These are phyloP conservation scores for Dyspetes luteomarginatus DNA, from an alignment of 2,888 invertebrate genomes.

Conservation along the genomic window DNA sequence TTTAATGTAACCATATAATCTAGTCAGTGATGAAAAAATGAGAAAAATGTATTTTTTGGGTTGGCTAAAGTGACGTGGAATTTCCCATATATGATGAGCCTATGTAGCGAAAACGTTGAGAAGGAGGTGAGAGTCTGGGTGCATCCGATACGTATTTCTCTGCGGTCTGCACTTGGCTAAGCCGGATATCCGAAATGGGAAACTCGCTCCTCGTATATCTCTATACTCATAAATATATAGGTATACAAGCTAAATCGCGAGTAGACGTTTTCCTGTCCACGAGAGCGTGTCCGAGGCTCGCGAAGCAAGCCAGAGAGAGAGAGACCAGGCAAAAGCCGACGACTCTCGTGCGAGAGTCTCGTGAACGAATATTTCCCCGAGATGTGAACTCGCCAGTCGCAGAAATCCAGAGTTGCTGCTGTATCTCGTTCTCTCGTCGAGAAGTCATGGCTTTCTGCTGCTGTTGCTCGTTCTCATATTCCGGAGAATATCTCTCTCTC, in stretches of 20 bases:
- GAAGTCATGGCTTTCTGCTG: constrained; percentile 44
- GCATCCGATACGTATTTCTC: constrained; percentile 70
- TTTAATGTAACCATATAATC: no score
- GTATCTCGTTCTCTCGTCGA: neutral
- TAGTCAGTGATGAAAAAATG: no score
- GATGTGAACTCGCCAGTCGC: constrained; percentile 28
- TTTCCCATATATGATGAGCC: constrained; percentile 4
- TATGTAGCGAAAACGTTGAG: constrained; percentile 45
- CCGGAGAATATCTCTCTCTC: constrained; percentile 20
- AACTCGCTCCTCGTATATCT: constrained; percentile 49
- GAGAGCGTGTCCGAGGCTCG: constrained; percentile 64
- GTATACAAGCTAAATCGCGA: constrained; percentile 9
- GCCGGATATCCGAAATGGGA: constrained; percentile 76
- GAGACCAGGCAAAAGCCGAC: neutral
- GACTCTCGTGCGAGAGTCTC: constrained; percentile 30
- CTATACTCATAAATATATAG: constrained; percentile 11
- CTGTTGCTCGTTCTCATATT: constrained; percentile 56
- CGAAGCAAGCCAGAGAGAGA: neutral
- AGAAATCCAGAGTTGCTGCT: constrained; percentile 47
- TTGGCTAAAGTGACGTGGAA: no score
- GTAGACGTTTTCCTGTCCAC: constrained; percentile 63
- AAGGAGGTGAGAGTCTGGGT: constrained; percentile 58
- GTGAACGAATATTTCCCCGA: constrained; percentile 60
- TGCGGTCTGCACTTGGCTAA: constrained; percentile 73
- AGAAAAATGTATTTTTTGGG: no score